These are phyloP conservation scores for Coenobita brevimanus DNA, from an alignment of 1,140 invertebrate genomes.

Conservation along the genomic window DNA sequence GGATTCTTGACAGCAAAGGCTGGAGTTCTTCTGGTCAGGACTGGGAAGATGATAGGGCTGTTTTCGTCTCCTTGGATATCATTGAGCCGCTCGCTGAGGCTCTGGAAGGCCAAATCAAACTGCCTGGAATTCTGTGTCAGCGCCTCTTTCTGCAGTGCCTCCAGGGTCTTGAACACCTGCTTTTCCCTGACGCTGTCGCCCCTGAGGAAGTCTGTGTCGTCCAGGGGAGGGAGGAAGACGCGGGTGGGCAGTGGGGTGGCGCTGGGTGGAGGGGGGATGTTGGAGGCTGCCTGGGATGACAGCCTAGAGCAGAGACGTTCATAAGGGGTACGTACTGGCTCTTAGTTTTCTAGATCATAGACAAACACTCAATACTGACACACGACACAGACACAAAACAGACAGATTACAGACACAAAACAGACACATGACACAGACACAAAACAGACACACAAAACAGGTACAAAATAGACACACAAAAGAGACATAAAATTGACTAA, in stretches of 20 bases:
- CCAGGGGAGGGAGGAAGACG: slow-evolving; percentile 13
- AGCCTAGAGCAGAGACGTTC: too few species aligned
- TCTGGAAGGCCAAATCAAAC: slow-evolving; percentile 7
- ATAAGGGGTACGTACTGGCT: too few species aligned
- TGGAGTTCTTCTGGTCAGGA: not conserved
- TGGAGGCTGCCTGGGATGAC: too few species aligned
- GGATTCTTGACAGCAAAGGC: not conserved
- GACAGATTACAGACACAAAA: too few species aligned
- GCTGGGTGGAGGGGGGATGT: too few species aligned
- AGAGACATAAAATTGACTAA: too few species aligned
- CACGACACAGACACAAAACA: too few species aligned
- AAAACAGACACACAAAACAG: too few species aligned
- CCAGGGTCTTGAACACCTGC: slow-evolving; percentile 1
- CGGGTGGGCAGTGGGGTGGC: not conserved
- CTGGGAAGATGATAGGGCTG: not conserved
- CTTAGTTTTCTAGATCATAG: too few species aligned
- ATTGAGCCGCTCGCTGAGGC: not conserved
- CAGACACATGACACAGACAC: too few species aligned
- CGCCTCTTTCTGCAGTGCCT: not conserved
- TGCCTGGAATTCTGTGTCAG: not conserved
- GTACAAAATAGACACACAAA: too few species aligned
- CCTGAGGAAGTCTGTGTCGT: slow-evolving; percentile 8
- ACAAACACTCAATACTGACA: too few species aligned
- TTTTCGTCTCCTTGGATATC: not conserved
- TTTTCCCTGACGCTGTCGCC: not conserved